Evolutionary conservation across 92 coral and sea anemone species (phyloP).

Genomic region (Ricordea florida): DNA sequence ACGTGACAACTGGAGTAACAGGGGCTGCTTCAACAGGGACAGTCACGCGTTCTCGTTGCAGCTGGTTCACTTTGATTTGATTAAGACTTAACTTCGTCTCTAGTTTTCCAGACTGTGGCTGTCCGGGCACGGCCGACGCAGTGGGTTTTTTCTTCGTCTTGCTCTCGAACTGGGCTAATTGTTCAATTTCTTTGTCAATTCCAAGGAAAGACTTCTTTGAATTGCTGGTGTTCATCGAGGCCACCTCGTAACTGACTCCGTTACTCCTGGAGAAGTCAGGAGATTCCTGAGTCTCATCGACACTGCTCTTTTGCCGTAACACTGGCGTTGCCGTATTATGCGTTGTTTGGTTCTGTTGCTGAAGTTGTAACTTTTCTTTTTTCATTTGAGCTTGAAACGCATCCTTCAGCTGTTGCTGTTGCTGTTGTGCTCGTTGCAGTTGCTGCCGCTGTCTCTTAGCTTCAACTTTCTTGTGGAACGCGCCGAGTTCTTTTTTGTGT

Average conservation of each 20-base stretch:
- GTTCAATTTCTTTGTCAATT: constrained; percentile 82
- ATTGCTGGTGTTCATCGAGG: neutral
- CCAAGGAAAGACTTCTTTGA: constrained; percentile 56
- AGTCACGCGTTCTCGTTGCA: constrained; percentile 40
- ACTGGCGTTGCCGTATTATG: neutral
- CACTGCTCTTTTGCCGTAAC: constrained; percentile 35
- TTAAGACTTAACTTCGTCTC: constrained; percentile 79
- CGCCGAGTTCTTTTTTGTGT: constrained; percentile 74
- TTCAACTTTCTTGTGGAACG: constrained; percentile 75
- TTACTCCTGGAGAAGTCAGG: constrained; percentile 57
- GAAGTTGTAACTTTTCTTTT: constrained; percentile 23
- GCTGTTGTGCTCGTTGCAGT: constrained; percentile 41
- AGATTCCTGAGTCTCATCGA: constrained; percentile 5
- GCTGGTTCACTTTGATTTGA: constrained; percentile 85
- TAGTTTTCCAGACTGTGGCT: constrained; percentile 27
- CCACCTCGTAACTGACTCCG: constrained; percentile 49
- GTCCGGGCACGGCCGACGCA: constrained; percentile 42
- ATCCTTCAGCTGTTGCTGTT: constrained; percentile 49
- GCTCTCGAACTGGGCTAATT: constrained; percentile 78
- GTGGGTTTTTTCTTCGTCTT: constrained; percentile 73
- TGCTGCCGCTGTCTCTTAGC: constrained; percentile 40
- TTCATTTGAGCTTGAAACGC: constrained; percentile 43
- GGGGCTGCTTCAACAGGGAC: constrained; percentile 16
- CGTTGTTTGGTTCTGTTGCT: constrained; percentile 36
- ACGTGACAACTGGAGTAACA: neutral